Base-by-base conservation (phyloP, 2,888 invertebrate species). In the Pseudococcus viburni region DNA sequence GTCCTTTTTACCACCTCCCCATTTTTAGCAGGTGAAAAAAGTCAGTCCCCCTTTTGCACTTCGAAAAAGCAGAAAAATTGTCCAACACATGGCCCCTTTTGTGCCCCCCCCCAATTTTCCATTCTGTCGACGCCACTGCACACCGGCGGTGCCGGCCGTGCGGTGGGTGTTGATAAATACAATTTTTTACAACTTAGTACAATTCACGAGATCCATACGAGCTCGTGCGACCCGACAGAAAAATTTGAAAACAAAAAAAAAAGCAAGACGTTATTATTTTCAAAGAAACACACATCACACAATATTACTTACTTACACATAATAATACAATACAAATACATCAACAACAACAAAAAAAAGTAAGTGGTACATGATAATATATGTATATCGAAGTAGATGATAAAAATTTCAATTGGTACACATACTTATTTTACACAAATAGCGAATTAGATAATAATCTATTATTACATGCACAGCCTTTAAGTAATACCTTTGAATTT, bases 391-490 rank as follows among this genome's bases (percentile, higher is more conserved):
- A 39, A 73, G 19, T 17, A 39, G 33, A 12, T 73, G 12, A 73
- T 73, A 73, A 73, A 73, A 73, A 73, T 26, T 73, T 33, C 4
- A 33, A 73, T 33, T 59, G 22, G 15, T 73, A 73, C 33, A 33
- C 8, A 68, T 68, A 42, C 8, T 17, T n/a, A 64, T 26, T 26
- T 73, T 73, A 73, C 33, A 73, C 7, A 17, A 73, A 39, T 33
- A 42, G 33, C 19, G 12, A 83, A 83, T 83, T 42, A 77, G 33
- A 22, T 83, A 83, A 12, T 42, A 17, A 46, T 46, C 33, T 83
- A 83, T 83, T 83, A 83, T 46, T 46, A 83, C 46, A 83, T 15
- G 80, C 80, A 83, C 80, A 83, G 80, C 80, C 80, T 83, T 83
- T 46, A 83, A 83, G 33, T 83, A 83, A 83, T 83, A 83, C 80